Conservation (phyloP, 2,888 invertebrate genomes). For the Lithosia quadra region DNA sequence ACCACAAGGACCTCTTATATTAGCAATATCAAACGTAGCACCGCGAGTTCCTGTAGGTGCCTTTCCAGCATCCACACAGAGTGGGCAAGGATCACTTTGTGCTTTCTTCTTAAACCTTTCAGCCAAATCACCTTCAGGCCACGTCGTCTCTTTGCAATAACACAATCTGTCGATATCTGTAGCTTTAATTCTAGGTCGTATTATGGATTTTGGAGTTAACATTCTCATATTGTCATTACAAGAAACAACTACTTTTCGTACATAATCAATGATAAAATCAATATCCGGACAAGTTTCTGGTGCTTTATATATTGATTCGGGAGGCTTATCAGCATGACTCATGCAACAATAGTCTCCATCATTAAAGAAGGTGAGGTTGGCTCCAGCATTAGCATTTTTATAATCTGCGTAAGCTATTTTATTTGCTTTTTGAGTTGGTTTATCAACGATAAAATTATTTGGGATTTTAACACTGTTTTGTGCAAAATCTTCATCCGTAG, state of each 20-base stretch:
- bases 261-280: constrained; percentile 77
- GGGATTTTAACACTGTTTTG: constrained; percentile 74
- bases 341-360: constrained; percentile 79
- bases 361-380: constrained; percentile 73
- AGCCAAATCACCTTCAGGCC: constrained; percentile 75
- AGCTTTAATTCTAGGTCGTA: constrained; percentile 76
- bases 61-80: constrained; percentile 69
- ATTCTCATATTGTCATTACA: constrained; percentile 84
- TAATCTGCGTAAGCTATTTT: constrained; percentile 73
- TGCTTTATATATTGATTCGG: constrained; percentile 71
- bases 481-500: constrained; percentile 73
- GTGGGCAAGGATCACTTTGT: constrained; percentile 70
- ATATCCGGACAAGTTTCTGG: constrained; percentile 78
- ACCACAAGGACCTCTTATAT: constrained; percentile 81
- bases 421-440: constrained; percentile 53
- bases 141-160: constrained; percentile 75
- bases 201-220: constrained; percentile 77
- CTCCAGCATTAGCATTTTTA: constrained; percentile 74
- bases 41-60: constrained; percentile 46
- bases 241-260: constrained; percentile 77
- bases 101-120: constrained; percentile 72
- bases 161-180: constrained; percentile 80
- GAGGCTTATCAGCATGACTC: constrained; percentile 75
- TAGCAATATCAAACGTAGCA: constrained; percentile 73
- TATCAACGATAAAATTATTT: constrained; percentile 66